phyloP scores from a whole-genome alignment of 2,797 vertebrate genomes.

The Acrossocheilus wenchowensis region DNA sequence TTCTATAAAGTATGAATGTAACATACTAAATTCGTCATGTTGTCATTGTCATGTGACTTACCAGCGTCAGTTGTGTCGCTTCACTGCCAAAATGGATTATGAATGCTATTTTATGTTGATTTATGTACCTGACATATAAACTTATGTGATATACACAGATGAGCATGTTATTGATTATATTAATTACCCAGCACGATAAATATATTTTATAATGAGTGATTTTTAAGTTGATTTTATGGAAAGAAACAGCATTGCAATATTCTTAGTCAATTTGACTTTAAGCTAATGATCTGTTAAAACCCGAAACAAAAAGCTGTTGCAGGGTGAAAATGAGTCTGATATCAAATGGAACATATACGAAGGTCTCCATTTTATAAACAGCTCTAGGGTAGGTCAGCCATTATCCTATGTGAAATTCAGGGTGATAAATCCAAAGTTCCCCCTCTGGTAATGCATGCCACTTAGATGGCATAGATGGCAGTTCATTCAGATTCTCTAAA shows the following conservation, averaged over 20 bases:
- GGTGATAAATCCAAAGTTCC: slow-evolving; percentile 9
- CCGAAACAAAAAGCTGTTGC: not conserved
- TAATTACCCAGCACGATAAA: not conserved
- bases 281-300: slow-evolving; percentile 13
- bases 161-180: not conserved
- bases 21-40: not conserved
- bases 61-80: no score
- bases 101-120: not conserved
- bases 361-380: slow-evolving; percentile 22
- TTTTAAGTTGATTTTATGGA: not conserved
- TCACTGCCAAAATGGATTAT: no score
- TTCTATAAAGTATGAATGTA: not conserved
- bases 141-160: not conserved
- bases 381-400: slow-evolving; percentile 28
- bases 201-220: not conserved
- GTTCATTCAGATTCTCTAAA: slow-evolving; percentile 37
- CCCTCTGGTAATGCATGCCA: slow-evolving; percentile 11
- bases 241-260: slow-evolving; percentile 21
- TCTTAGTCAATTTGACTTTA: slow-evolving; percentile 14
- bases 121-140: not conserved
- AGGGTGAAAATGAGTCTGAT: slow-evolving; percentile 19
- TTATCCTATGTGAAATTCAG: slow-evolving; percentile 30
- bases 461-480: slow-evolving; percentile 24
- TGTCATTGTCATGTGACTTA: not conserved
- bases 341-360: slow-evolving; percentile 36